Evolutionary conservation across 2,113 vertebrate genomes (phyloP), one percentile per base, ranked within the genome.

Genomic region (Phylloscopus trochiloides): DNA sequence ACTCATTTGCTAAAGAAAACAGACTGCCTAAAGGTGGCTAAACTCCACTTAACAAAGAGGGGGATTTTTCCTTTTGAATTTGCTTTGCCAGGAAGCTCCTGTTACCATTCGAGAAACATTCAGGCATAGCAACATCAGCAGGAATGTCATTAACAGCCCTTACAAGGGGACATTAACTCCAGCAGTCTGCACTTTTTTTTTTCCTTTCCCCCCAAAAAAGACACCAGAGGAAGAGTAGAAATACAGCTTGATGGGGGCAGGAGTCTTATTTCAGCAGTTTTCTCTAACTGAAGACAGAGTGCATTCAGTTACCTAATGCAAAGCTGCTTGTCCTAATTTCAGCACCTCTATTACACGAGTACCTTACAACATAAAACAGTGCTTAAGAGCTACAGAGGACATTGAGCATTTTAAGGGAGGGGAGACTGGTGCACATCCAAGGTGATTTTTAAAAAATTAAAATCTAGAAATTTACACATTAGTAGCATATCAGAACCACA

Each of bases 31-130:
- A 85, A 96, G 73, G 71, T 65, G 26, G 29, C 52, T 90, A 85
- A 90, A 96, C 73, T 86, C 38, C 65, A 76, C 50, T 31, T 93
- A 94, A 94, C 89, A 95, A 97, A 94, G 91, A 84, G 4, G 25
- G n/a, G 73, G 70, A 94, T 94, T 94, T 93, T 91, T 93, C 62
- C 94, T 95, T 96, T 94, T 82, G 74, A 93, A 94, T 96, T 65
- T 52, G 70, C 52, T 91, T 91, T 91, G 95, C 84, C 86, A 91
- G 68, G 94, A 97, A 95, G 93, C 91, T 94, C 92, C 83, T 88
- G 86, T 94, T 96, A 95, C 94, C 83, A 86, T 88, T 93, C n/a
- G 25, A 86, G 88, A 74, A 94, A 90, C 83, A 89, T 80, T 94
- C 73, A 92, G 50, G 24, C 88, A 80, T 66, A 78, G 90, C 79